Conservation (phyloP, 2,797 vertebrate genomes). For the Anniella stebbinsi region DNA sequence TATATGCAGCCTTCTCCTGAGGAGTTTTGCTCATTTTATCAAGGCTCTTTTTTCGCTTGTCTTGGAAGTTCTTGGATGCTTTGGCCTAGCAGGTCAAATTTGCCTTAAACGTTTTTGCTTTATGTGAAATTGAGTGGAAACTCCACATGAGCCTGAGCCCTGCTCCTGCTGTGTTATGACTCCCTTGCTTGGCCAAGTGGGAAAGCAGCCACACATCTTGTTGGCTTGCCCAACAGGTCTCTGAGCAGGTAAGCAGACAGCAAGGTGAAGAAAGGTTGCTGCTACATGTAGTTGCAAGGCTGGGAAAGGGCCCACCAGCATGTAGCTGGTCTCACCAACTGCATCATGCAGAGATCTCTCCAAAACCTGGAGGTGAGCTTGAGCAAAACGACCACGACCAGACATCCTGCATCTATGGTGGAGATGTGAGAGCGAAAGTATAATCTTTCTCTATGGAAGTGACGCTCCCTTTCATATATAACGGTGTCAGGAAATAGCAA, state of each 20-base stretch:
- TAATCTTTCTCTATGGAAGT: slow-evolving; percentile 53
- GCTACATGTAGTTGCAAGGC: no score
- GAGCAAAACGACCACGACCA: background rate
- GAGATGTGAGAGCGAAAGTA: slow-evolving; percentile 28
- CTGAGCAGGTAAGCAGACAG: background rate
- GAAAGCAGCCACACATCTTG: background rate
- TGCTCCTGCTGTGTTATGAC: background rate
- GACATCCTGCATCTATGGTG: fast-evolving
- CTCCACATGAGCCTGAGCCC: background rate
- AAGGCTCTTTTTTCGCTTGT: background rate
- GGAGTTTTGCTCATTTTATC: background rate
- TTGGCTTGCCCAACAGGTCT: no score
- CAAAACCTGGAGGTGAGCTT: background rate
- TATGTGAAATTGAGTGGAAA: background rate
- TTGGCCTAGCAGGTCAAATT: background rate
- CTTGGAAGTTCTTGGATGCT: no score
- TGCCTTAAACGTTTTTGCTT: background rate
- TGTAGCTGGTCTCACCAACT: no score
- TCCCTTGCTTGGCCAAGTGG: background rate
- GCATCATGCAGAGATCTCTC: background rate
- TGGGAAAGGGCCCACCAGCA: background rate
- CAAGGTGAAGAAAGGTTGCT: background rate
- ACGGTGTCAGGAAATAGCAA: background rate
- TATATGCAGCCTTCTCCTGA: background rate
- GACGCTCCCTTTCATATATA: background rate